Evolutionary conservation across 2,888 invertebrate genomes (phyloP), one percentile per base, ranked within the genome.

Genomic region (Clusia tigrina): DNA sequence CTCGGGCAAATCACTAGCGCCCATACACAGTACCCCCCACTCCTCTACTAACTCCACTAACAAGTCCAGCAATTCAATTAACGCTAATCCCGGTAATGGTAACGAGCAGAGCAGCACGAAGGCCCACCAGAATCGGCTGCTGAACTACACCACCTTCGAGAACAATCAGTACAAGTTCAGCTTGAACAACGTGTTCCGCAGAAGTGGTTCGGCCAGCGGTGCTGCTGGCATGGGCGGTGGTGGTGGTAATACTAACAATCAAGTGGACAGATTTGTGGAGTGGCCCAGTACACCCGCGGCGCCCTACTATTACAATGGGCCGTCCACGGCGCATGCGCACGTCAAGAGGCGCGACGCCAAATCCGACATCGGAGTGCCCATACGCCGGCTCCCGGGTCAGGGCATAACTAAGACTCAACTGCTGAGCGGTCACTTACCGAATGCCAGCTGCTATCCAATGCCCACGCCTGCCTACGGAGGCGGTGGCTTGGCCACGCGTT

Each of bases 111-210:
- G 62, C 65, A 60, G 54, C 64, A 65, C 46, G 54, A 20, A 42
- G 48, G 68, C 65, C 67, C 67, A 70, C 69, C 73, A 74, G 66
- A 80, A 80, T 70, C 82, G 81, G 58, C 72, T 82, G 71, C 78
- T 84, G 73, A 83, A 80, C 74, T 83, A 84, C 72, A 84, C 84
- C 55, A 80, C 83, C 65, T 83, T 82, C 71, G 81, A 82, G 75
- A 83, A 83, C 71, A 84, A 84, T 74, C 84, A 84, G 68, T 84
- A 84, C 75, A 83, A 84, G 74, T 84, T 84, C 74, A 83, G 84
- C 67, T 69, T 84, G 70, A 84, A 81, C 70, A 81, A 81, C 74
- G 81, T 74, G 48, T 74, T 77, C 65, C 77, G 73, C 60, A 68
- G 22, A 20, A 58, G 61, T 37, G 23, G 53, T 57, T 72, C 70